These are phyloP conservation scores for Coendou prehensilis DNA, from an alignment of 2,797 vertebrate species.

Conservation along the genomic window DNA sequence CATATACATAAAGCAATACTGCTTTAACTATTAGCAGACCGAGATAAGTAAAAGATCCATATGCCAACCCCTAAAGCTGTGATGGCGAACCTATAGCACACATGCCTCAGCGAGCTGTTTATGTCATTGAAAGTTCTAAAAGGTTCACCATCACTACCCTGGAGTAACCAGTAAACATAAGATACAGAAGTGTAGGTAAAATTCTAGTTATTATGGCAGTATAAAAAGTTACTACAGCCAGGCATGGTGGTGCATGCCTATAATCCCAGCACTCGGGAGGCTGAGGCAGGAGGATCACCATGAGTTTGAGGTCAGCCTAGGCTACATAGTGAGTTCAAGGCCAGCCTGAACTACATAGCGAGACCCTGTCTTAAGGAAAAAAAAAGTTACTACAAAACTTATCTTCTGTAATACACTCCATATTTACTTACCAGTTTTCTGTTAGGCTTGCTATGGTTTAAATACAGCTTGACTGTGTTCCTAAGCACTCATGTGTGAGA, in stretches of 20 bases:
- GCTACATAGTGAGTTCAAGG: neutral
- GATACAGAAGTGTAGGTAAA: neutral
- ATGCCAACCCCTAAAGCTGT: neutral
- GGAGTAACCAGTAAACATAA: constrained; percentile 19
- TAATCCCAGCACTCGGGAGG: neutral
- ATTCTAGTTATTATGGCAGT: neutral
- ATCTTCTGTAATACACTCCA: neutral
- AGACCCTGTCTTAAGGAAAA: neutral
- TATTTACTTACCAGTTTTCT: constrained; percentile 13
- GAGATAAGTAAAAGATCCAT: constrained; percentile 12
- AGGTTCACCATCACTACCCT: neutral
- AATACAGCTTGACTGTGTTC: neutral
- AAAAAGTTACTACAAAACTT: neutral
- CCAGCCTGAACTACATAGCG: neutral
- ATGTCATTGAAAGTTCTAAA: neutral
- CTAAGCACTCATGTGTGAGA: neutral
- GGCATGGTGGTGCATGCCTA: neutral
- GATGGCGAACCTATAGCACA: neutral
- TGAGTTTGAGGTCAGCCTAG: neutral
- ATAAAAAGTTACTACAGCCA: neutral
- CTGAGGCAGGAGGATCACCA: neutral
- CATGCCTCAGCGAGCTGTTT: neutral
- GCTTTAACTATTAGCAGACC: constrained; percentile 5
- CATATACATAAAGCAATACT: neutral
- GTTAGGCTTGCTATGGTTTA: neutral